Conservation (phyloP, 1,140 invertebrate species). For the Drosophila baimaii region DNA sequence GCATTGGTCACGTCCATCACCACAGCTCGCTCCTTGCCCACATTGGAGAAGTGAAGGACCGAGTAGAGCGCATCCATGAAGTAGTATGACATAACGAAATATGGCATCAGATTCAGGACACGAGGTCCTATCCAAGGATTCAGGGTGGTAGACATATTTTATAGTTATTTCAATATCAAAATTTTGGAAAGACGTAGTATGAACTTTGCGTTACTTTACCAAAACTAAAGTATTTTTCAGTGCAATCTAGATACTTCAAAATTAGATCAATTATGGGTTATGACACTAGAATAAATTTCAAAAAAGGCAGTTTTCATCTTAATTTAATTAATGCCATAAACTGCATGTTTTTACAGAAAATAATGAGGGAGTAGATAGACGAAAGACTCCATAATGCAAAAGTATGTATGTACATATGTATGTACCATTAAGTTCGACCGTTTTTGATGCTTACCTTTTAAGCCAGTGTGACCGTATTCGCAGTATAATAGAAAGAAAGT, state of each 20-base stretch:
- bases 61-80: conserved; percentile 12
- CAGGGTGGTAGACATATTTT: neutral
- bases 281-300: neutral
- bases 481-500: no score
- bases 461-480: no score
- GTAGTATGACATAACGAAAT: conserved; percentile 24
- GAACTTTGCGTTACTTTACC: neutral
- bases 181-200: neutral
- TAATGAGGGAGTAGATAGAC: no score
- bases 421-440: no score
- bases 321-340: no score
- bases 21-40: conserved; percentile 14
- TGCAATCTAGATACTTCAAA: neutral
- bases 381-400: no score
- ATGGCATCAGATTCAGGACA: conserved; percentile 9
- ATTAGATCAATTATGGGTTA: neutral
- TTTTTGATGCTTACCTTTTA: no score
- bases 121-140: neutral
- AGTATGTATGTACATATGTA: no score
- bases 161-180: neutral
- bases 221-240: neutral
- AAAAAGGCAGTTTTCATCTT: no score
- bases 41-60: neutral
- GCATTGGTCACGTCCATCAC: conserved; percentile 5
- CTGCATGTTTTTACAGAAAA: no score